A percentile compares a stretch with the other conserved stretches of the same genome.
phyloP scores from a whole-genome alignment of 2,113 vertebrate species.

The Callithrix jacchus region DNA sequence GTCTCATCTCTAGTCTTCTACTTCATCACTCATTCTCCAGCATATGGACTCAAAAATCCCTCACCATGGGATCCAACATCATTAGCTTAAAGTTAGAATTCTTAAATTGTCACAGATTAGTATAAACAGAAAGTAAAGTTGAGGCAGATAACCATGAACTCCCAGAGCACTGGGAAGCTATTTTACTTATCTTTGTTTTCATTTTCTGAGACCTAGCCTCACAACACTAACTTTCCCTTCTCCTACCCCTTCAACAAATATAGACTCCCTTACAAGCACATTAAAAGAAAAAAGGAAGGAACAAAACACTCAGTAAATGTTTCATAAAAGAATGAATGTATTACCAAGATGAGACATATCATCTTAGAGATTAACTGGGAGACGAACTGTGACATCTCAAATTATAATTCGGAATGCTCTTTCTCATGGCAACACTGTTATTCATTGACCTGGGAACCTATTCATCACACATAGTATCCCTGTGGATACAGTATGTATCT shows the following conservation, averaged over 20 bases:
- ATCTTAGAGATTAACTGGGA: too few species aligned
- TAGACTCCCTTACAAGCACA: neutral
- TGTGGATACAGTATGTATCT: neutral
- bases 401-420: neutral
- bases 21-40: neutral
- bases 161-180: neutral
- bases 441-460: neutral
- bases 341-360: neutral
- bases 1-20: neutral
- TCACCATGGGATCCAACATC: neutral
- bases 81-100: neutral
- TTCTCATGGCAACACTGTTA: neutral
- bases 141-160: neutral
- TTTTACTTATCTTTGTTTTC: conserved; percentile 1
- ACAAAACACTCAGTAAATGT: neutral
- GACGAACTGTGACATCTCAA: neutral
- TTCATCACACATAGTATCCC: neutral
- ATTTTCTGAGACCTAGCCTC: neutral
- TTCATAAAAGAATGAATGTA: neutral
- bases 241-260: neutral
- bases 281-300: neutral
- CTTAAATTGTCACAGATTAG: neutral
- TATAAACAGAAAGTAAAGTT: neutral
- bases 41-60: neutral
- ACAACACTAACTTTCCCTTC: neutral